Evolutionary conservation across 1,140 invertebrate species (phyloP).

Genomic region (Drosophila sulfurigaster): DNA sequence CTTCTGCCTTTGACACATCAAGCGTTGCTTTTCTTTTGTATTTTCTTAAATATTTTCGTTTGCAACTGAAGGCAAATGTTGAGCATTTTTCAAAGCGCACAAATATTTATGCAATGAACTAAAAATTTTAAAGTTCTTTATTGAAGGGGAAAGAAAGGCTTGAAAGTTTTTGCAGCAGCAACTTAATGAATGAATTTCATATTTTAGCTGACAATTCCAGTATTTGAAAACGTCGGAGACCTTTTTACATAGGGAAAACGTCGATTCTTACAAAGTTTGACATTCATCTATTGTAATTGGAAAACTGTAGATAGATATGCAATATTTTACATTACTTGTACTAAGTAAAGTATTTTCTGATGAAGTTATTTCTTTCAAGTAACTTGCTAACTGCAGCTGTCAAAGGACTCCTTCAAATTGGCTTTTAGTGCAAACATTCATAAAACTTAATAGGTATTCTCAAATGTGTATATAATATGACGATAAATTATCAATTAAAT

Average conservation of each 20-base stretch:
- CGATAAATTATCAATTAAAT: constrained; percentile 16
- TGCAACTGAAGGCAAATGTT: constrained; percentile 49
- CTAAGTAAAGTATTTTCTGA: too few species aligned
- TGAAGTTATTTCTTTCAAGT: too few species aligned
- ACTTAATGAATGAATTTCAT: constrained; percentile 14
- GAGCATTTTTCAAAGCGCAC: constrained; percentile 72
- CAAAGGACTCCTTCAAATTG: neutral
- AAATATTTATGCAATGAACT: constrained; percentile 81
- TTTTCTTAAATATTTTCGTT: constrained; percentile 72
- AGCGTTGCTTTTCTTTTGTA: constrained; percentile 47
- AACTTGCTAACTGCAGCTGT: neutral
- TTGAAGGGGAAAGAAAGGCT: neutral
- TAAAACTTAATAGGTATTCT: neutral
- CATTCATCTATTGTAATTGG: too few species aligned
- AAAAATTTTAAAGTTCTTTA: constrained; percentile 59
- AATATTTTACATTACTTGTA: too few species aligned
- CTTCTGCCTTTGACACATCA: constrained; percentile 77
- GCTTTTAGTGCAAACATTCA: neutral
- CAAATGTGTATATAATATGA: neutral
- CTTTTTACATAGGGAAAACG: too few species aligned
- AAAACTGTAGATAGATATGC: too few species aligned
- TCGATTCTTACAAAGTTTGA: too few species aligned
- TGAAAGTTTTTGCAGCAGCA: neutral
- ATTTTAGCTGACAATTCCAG: constrained; percentile 14
- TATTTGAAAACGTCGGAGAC: neutral